phyloP scores from a whole-genome alignment of 1,140 invertebrate genomes.

The Parasteatoda tepidariorum region DNA sequence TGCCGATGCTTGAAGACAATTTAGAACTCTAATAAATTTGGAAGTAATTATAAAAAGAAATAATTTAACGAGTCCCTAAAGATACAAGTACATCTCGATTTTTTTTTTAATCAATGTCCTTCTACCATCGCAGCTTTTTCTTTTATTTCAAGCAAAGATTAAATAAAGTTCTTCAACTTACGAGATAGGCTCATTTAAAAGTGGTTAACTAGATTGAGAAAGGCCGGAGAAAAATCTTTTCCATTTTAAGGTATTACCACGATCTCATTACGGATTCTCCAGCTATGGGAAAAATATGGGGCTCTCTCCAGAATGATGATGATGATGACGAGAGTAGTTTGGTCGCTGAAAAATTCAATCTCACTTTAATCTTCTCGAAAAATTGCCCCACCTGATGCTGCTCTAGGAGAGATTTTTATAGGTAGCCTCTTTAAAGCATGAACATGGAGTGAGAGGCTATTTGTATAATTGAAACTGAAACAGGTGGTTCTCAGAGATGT shows the following conservation, averaged over 20 bases:
- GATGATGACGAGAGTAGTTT: not conserved
- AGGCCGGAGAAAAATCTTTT: not conserved
- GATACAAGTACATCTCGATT: too few relatives aligned
- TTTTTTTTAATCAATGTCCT: too few relatives aligned
- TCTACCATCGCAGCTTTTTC: too few relatives aligned
- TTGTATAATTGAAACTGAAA: too few relatives aligned
- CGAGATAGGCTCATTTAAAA: slow-evolving; percentile 24
- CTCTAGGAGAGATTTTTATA: not conserved
- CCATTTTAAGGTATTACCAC: slow-evolving; percentile 8
- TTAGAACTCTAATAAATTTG: too few relatives aligned
- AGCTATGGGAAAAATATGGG: not conserved
- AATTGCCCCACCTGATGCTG: slow-evolving; percentile 28
- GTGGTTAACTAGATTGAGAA: slow-evolving; percentile 12
- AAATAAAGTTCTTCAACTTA: slow-evolving; percentile 41
- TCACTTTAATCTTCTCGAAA: not conserved
- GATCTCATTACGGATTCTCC: slow-evolving; percentile 30
- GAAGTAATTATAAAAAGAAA: too few relatives aligned
- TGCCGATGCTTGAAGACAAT: too few relatives aligned
- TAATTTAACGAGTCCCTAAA: too few relatives aligned
- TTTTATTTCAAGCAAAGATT: too few relatives aligned
- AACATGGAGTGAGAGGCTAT: not conserved
- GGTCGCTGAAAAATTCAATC: not conserved
- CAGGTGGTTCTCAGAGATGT: too few relatives aligned
- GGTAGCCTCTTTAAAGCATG: not conserved
- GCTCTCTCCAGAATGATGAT: slow-evolving; percentile 13